Evolutionary conservation across 1,140 invertebrate species (phyloP).

Genomic region (Paracyclopina nana): DNA sequence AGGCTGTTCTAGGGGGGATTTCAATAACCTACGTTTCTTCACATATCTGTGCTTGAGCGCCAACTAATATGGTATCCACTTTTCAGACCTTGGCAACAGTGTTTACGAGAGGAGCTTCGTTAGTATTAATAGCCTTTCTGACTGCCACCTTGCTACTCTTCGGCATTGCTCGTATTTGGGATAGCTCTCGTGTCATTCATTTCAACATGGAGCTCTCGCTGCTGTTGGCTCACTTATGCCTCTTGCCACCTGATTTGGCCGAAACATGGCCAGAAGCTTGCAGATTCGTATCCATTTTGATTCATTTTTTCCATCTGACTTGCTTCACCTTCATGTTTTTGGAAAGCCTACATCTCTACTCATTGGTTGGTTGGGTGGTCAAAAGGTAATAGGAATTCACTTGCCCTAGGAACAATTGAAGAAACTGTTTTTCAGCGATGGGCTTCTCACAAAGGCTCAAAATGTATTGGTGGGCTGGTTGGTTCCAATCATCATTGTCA

Average conservation of each 20-base stretch:
- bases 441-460: constrained; percentile 22
- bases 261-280: constrained; percentile 20
- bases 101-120: constrained; percentile 21
- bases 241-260: constrained; percentile 19
- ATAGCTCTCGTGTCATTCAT: constrained; percentile 23
- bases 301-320: constrained; percentile 25
- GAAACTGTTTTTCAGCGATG: too few species aligned
- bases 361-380: constrained; percentile 24
- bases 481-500: constrained; percentile 20
- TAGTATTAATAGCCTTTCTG: constrained; percentile 20
- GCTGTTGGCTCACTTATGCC: constrained; percentile 21
- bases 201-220: constrained; percentile 26
- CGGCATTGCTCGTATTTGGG: constrained; percentile 22
- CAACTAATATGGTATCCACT: too few species aligned
- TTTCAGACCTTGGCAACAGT: constrained; percentile 1
- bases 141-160: constrained; percentile 21
- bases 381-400: too few species aligned
- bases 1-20: too few species aligned
- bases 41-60: too few species aligned
- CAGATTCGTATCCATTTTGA: constrained; percentile 21
- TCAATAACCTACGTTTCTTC: too few species aligned
- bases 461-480: constrained; percentile 24
- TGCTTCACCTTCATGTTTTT: constrained; percentile 25
- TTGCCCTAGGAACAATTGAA: too few species aligned
- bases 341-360: constrained; percentile 24